Base-by-base conservation (phyloP, 2,888 invertebrate species). In the Pachliopta kotzebuea region DNA sequence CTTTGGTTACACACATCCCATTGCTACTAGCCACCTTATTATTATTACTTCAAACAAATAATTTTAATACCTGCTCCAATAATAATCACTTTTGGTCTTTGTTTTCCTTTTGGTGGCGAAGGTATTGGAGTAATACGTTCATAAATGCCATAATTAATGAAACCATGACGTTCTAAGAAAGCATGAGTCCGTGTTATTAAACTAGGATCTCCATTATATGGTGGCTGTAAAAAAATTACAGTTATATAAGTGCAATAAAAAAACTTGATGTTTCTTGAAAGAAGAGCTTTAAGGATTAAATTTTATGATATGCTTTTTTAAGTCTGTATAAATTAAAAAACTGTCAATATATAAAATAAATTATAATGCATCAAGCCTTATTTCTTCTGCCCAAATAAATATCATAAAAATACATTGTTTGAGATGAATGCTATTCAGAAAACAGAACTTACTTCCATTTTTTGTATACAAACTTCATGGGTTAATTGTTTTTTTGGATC, bases 141-240 rank as follows among this genome's bases (percentile, higher is more conserved):
- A 85, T 98, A 99, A 59, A 98, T 96, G 0, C 99, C 99, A 92
- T 98, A 99, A 90, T 99, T 99, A 69, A 99, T 98, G 76, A 97
- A 98, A 2, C 99, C 99, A 85, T 99, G 98, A 55, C 99, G 94
- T 78, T 99, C 98, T 49, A 99, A 92, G 84, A 97, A 99, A 0
- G 96, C 95, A 88, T 98, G 98, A 37, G 97, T 94, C 70, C 98
- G 94, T 79, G 95, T 93, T 2, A 98, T 94, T 24, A 99, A 86
- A 11, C 94, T 94, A 6, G 95, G 94, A 86, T 99, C 98, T 78
- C 97, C 97, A 84, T 98, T 98, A 78, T 97, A 99, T 0, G 99
- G 99, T 8, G 96, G 93, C 88, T 86, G 93, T n/a, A 59, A 66
- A 26, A 52, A 52, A 53, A 57, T 45, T 26, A 62, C n/a, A 21